Base-by-base conservation (phyloP, 2,113 vertebrate species). In the Oncorhynchus kisutch region DNA sequence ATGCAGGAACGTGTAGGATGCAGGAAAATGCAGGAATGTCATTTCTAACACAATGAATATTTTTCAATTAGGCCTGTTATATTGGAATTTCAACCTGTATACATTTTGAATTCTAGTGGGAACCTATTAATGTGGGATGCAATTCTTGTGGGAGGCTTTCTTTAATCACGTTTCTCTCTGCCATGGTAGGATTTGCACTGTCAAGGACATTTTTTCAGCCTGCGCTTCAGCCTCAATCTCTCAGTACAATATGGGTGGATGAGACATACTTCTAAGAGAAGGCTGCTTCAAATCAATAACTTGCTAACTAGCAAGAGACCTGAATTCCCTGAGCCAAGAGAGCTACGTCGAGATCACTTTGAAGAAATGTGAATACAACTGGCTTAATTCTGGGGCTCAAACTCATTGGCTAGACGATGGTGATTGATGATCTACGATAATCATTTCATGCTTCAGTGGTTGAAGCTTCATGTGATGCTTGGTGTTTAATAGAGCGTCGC, bases 361-460 rank as follows among this genome's bases (percentile, higher is more conserved):
- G 51, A 27, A 66, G 54, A 22, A 62, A 62, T n/a, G 11, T 62
- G 54, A 12, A 18, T 31, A 57, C 18, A 71, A 34, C 27, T 13
- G 49, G 60, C 60, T 74, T 12, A 73, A 67, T 59, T 77, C 59
- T 29, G 16, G 72, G 83, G 71, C 79, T 54, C 85, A 71, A 83
- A 75, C 54, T 67, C 72, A 80, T 73, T 49, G 69, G 71, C 20
- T 69, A 79, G 78, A 80, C 82, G 73, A 78, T 68, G 54, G 66
- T 80, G 81, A 82, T 70, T 57, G 83, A 86, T 83, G 82, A 85
- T 72, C 76, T 78, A 73, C 70, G 72, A 67, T 75, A 84, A 79
- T 75, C 13, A 51, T 65, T 76, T 27, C 27, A 66, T 8, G 39
- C 67, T 73, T 73, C 73, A 2, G 78, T 72, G 48, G 59, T 82